Conservation (phyloP, 2,797 vertebrate species). For the Sebastes vulpes region DNA sequence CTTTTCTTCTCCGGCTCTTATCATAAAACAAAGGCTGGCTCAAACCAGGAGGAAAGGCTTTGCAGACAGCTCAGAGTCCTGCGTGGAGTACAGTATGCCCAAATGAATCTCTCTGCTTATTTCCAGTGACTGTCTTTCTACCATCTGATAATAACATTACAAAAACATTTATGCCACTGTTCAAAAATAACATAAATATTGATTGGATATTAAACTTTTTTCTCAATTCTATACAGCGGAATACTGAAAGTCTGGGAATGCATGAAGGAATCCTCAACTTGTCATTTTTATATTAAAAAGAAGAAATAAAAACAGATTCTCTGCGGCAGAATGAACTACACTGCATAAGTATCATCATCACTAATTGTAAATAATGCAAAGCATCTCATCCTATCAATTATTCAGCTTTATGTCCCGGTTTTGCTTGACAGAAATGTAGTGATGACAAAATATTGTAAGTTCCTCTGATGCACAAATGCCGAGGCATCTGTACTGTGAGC, state of each 20-base stretch:
- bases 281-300: slow-evolving; percentile 55
- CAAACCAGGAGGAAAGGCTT: slow-evolving; percentile 50
- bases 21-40: slow-evolving; percentile 73
- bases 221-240: slow-evolving; percentile 60
- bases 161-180: slow-evolving; percentile 59
- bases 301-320: slow-evolving; percentile 59
- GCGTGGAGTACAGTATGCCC: slow-evolving; percentile 48
- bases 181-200: slow-evolving; percentile 72
- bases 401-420: slow-evolving; percentile 82
- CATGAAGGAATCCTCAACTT: slow-evolving; percentile 51
- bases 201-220: slow-evolving; percentile 71
- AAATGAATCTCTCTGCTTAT: slow-evolving; percentile 50
- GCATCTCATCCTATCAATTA: slow-evolving; percentile 83
- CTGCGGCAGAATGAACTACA: slow-evolving; percentile 60
- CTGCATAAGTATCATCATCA: slow-evolving; percentile 74
- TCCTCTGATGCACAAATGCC: slow-evolving; percentile 72
- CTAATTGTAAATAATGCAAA: slow-evolving; percentile 83
- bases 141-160: slow-evolving; percentile 57
- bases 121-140: slow-evolving; percentile 42
- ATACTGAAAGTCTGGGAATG: slow-evolving; percentile 32
- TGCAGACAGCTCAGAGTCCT: slow-evolving; percentile 61
- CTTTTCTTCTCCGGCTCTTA: slow-evolving; percentile 61
- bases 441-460: slow-evolving; percentile 79
- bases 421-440: slow-evolving; percentile 79
- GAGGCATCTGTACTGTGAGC: slow-evolving; percentile 65